Evolutionary conservation across 2,888 invertebrate genomes (phyloP), one percentile per base, ranked within the genome.

Genomic region (Cynaeus angustus): DNA sequence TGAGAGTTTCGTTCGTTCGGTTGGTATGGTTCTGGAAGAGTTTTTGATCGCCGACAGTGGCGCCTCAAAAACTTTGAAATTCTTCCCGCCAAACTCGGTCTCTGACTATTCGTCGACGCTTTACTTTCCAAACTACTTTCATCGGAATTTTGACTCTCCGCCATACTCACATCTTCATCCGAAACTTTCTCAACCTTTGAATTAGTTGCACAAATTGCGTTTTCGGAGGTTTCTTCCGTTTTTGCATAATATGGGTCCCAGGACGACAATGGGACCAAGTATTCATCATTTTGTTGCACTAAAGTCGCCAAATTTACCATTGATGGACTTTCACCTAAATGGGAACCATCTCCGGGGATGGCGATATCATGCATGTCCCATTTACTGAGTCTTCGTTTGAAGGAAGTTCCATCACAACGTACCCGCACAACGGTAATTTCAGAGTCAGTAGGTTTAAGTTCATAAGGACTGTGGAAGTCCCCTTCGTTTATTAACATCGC

Each of bases 291-390:
- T 64, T 82, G 78, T 3, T 85, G 81, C 59, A 89, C 86, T 12
- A 89, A 81, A 3, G 89, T 89, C 5, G 88, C 89, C 66, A 89
- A 82, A 80, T 89, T 89, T 0, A 89, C 85, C 85, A 89, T 86
- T 0, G 89, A 89, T 0, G 87, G 89, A 71, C 87, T 88, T 72
- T 88, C 87, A 0, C 86, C 87, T 64, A 88, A 86, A 77, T 89
- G 89, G 0, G 87, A 85, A 9, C 89, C 89, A 73, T 89, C 89
- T 0, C 89, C 89, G 1, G 87, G 87, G 58, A 88, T 83, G 0
- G 85, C 81, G 64, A 84, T 85, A 43, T 85, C 86, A 1, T 86
- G 82, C 77, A 86, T 86, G 66, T 87, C 85, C 79, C 87, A 87
- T 66, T 86, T 78, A 66, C 85, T 85, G 61, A 78, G 83, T 4